A percentile compares a stretch with the other conserved stretches of the same genome.
These are phyloP conservation scores for Rotaria socialis DNA, from an alignment of 2,888 invertebrate genomes.

Conservation along the genomic window DNA sequence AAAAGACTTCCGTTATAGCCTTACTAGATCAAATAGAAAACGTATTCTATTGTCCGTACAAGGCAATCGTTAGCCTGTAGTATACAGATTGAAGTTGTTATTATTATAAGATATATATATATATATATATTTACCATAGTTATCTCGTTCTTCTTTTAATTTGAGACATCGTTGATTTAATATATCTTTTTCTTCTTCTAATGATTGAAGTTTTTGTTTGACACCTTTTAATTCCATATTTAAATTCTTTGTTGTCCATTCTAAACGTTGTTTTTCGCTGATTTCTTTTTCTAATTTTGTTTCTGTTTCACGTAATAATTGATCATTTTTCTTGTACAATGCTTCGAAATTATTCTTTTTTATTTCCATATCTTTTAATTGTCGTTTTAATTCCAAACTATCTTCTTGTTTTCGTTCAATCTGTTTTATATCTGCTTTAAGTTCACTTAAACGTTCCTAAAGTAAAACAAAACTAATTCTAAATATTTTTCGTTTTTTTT, in stretches of 20 bases:
- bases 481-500: no score
- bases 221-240: constrained; percentile 7
- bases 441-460: not conserved
- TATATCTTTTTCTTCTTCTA: constrained; percentile 21
- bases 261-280: not conserved
- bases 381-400: constrained; percentile 24
- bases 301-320: constrained; percentile 22
- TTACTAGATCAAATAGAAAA: no score
- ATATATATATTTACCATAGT: not conserved
- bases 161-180: not conserved
- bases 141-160: constrained; percentile 4
- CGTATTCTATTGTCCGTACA: no score
- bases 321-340: not conserved
- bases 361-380: constrained; percentile 26
- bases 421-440: constrained; percentile 11
- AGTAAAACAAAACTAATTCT: not conserved
- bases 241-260: constrained; percentile 11
- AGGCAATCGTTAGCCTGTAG: no score
- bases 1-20: no score
- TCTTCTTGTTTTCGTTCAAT: constrained; percentile 29
- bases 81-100: no score
- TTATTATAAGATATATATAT: no score
- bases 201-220: not conserved
- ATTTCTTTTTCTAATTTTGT: constrained; percentile 35
- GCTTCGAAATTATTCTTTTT: constrained; percentile 30